Conservation (phyloP, 2,797 vertebrate species). For the Neoniphon sammara region DNA sequence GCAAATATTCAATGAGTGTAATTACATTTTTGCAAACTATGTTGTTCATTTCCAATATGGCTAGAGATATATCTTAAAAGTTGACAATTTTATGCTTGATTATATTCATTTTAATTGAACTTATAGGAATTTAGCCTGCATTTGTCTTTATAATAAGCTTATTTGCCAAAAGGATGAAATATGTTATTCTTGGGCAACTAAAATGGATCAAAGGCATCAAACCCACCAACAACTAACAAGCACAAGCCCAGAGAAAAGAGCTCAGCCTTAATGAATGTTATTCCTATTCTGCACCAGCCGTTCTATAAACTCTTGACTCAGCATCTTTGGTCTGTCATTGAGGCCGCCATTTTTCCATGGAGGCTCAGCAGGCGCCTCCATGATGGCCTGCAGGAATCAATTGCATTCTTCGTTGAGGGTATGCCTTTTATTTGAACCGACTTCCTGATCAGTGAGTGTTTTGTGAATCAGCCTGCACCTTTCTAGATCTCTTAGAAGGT, state of each 20-base stretch:
- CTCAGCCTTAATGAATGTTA: slow-evolving; percentile 25
- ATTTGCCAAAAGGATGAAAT: slow-evolving; percentile 8
- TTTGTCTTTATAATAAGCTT: slow-evolving; percentile 17
- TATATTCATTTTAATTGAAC: background rate
- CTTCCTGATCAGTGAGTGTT: slow-evolving; percentile 26
- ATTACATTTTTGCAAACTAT: slow-evolving; percentile 33
- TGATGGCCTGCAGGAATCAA: slow-evolving; percentile 60
- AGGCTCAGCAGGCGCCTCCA: slow-evolving; percentile 36
- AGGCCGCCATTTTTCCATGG: slow-evolving; percentile 79
- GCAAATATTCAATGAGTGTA: slow-evolving; percentile 7
- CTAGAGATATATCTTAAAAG: no score
- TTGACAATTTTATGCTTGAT: background rate
- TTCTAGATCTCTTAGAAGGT: background rate
- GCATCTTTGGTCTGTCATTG: slow-evolving; percentile 66
- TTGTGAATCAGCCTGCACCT: background rate
- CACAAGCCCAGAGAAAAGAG: slow-evolving; percentile 12
- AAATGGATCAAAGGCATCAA: slow-evolving; percentile 31
- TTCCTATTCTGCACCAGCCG: slow-evolving; percentile 45
- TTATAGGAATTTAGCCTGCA: background rate
- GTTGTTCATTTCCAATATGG: background rate
- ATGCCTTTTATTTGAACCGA: slow-evolving; percentile 48
- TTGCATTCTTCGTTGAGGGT: slow-evolving; percentile 57
- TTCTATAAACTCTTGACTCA: slow-evolving; percentile 70
- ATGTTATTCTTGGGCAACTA: slow-evolving; percentile 22
- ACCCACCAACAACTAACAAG: background rate